Conservation (phyloP, 2,113 vertebrate genomes). For the Meles meles region DNA sequence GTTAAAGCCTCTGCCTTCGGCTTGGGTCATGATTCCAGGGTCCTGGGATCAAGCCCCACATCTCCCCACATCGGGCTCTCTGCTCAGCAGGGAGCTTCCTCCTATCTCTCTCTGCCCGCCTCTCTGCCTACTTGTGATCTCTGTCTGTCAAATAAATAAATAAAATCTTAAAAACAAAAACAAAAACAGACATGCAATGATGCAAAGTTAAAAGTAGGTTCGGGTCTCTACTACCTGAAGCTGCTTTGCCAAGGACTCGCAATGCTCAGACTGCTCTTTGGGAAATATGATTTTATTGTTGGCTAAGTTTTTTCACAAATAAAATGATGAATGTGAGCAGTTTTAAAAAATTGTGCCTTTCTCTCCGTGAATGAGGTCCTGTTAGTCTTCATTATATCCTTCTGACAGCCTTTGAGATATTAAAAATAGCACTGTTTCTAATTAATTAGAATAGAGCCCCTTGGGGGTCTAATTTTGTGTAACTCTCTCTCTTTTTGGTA, state of each 20-base stretch:
- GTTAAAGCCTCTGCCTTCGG: too few species aligned
- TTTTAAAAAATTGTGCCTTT: neutral
- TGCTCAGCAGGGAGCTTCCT: too few species aligned
- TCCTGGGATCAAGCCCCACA: too few species aligned
- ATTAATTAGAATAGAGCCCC: neutral
- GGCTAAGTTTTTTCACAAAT: neutral
- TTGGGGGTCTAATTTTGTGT: neutral
- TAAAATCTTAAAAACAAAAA: too few species aligned
- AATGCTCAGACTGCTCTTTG: neutral
- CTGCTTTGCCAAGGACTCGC: too few species aligned
- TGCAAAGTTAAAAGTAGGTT: neutral
- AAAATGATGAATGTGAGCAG: neutral
- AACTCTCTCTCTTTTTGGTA: neutral
- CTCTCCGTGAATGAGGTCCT: neutral
- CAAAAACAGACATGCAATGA: rapidly evolving
- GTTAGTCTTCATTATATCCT: neutral
- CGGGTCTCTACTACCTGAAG: neutral
- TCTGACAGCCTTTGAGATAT: neutral
- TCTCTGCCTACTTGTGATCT: too few species aligned
- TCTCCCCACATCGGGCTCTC: too few species aligned
- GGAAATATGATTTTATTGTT: neutral
- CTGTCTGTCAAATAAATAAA: too few species aligned
- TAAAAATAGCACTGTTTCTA: neutral
- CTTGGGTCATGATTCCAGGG: too few species aligned
- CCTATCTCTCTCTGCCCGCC: too few species aligned